A percentile compares a stretch with the other conserved stretches of the same genome.
These are phyloP conservation scores for Sitta europaea DNA, from an alignment of 2,113 vertebrate species.

Conservation along the genomic window DNA sequence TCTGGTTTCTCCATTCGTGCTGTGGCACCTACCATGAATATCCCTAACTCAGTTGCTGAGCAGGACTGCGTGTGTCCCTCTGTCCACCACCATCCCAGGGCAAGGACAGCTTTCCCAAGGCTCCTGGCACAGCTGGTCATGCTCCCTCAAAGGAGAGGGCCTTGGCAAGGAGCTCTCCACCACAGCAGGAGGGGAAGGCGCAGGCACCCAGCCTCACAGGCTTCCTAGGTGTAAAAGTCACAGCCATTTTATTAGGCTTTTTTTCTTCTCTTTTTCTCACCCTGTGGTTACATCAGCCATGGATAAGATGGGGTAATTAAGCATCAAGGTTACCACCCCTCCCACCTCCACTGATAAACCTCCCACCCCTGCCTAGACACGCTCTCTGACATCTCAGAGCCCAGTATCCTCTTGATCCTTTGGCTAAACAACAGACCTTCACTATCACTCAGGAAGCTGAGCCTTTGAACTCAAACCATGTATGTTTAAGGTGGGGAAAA, in stretches of 20 bases:
- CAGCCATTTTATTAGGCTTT: neutral
- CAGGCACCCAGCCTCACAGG: fast-evolving
- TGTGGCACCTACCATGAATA: neutral
- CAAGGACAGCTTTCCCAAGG: neutral
- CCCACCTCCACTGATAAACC: conserved; percentile 8
- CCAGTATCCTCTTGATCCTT: conserved; percentile 59
- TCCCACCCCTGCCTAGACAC: conserved; percentile 21
- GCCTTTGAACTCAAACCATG: conserved; percentile 61
- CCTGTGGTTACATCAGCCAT: neutral
- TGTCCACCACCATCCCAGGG: neutral
- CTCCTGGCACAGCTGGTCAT: fast-evolving
- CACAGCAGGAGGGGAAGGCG: neutral
- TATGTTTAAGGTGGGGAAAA: conserved; percentile 65
- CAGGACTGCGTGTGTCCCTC: neutral
- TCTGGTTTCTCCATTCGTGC: neutral
- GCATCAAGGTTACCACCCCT: neutral
- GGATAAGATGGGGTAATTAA: neutral
- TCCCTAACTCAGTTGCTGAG: fast-evolving
- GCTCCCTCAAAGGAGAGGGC: neutral
- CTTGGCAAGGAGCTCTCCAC: neutral
- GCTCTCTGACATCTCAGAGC: conserved; percentile 38
- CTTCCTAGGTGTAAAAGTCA: neutral
- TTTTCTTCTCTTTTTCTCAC: neutral
- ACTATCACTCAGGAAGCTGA: conserved; percentile 53
- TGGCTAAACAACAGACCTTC: conserved; percentile 60